Evolutionary conservation across 2,797 vertebrate species (phyloP).

Genomic region (Aphelocoma californica): DNA sequence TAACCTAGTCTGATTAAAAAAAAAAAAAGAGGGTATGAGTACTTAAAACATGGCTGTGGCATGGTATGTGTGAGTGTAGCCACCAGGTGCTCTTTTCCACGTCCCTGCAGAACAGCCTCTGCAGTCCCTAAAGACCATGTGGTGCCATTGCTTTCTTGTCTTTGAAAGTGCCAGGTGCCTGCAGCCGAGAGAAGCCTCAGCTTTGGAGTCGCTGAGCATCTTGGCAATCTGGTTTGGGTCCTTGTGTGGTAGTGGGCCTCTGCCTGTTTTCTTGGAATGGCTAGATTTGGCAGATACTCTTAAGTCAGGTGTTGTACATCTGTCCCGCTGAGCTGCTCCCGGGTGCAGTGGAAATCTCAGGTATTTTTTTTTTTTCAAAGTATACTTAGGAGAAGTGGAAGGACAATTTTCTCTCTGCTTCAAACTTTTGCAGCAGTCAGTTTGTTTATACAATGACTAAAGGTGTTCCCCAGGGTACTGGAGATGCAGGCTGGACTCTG

Average conservation of each 20-base stretch:
- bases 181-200: rapidly evolving
- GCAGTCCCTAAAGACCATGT: rapidly evolving
- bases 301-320: background rate
- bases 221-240: background rate
- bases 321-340: background rate
- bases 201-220: background rate
- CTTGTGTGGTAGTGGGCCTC: background rate
- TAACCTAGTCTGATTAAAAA: background rate
- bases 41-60: background rate
- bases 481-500: background rate
- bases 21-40: background rate
- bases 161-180: background rate
- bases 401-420: background rate
- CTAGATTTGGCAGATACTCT: background rate
- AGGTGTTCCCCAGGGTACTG: background rate
- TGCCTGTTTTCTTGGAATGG: background rate
- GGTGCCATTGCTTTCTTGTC: background rate
- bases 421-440: background rate
- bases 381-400: background rate
- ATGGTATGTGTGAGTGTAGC: background rate
- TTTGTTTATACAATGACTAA: background rate
- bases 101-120: background rate
- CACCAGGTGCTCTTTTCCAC: background rate
- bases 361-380: background rate
- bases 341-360: background rate